phyloP scores from a whole-genome alignment of 2,113 vertebrate species.

The Myxocyprinus asiaticus region DNA sequence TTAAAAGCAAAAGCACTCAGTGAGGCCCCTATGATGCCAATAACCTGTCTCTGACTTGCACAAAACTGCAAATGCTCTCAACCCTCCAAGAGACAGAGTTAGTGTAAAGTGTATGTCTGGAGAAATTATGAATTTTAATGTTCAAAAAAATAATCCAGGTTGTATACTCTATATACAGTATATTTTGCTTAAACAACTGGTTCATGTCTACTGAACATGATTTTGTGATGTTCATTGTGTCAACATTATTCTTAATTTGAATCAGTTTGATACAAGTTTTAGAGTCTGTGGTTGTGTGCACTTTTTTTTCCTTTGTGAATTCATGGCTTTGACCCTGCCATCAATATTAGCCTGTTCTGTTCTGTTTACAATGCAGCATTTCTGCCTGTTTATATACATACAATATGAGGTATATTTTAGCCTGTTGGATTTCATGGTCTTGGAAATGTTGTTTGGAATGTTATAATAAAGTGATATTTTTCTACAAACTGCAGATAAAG shows the following conservation, averaged over 20 bases:
- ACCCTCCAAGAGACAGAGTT: constrained; percentile 60
- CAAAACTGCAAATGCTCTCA: constrained; percentile 52
- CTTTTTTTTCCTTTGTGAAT: constrained; percentile 55
- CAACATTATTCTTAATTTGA: constrained; percentile 34
- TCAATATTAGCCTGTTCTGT: constrained; percentile 52
- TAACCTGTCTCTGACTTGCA: constrained; percentile 63
- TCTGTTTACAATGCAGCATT: constrained; percentile 62
- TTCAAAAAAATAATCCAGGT: constrained; percentile 16
- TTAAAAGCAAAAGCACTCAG: constrained; percentile 65
- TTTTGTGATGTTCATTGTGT: constrained; percentile 11
- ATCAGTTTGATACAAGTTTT: constrained; percentile 8
- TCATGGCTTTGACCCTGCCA: constrained; percentile 55
- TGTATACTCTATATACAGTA: neutral
- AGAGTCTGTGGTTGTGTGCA: constrained; percentile 41
- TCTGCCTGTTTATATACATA: constrained; percentile 65
- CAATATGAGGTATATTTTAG: constrained; percentile 72
- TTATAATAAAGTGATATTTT: constrained; percentile 99
- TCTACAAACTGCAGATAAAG: constrained; percentile 80
- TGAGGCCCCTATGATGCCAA: constrained; percentile 67
- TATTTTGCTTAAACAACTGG: neutral
- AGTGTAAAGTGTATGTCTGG: neutral
- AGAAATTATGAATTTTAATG: neutral
- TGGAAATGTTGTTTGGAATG: constrained; percentile 93
- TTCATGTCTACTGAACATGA: too few relatives aligned
- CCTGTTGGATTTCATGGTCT: constrained; percentile 80